Conservation (phyloP, 2,113 vertebrate species). For the Bujurquina vittata region DNA sequence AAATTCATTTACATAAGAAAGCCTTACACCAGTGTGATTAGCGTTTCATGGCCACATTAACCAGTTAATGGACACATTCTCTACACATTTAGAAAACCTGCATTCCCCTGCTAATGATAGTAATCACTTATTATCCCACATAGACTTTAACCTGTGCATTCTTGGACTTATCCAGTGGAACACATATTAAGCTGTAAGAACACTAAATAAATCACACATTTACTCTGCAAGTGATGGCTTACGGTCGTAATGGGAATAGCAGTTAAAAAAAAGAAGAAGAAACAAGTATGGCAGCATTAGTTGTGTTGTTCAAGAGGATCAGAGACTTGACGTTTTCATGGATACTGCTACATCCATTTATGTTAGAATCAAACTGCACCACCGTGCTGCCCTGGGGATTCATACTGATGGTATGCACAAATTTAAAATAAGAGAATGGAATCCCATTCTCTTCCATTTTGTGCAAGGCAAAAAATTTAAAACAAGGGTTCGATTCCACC, state of each 20-base stretch:
- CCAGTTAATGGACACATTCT: slow-evolving; percentile 53
- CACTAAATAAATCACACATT: slow-evolving; percentile 9
- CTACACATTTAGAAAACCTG: slow-evolving; percentile 33
- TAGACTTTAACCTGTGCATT: background rate
- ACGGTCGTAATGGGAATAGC: background rate
- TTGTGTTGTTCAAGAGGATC: background rate
- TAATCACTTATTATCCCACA: background rate
- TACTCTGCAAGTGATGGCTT: background rate
- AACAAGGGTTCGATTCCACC: too few relatives aligned
- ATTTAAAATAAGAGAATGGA: background rate
- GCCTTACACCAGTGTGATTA: slow-evolving; percentile 43
- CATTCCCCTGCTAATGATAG: slow-evolving; percentile 21
- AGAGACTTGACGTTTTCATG: background rate
- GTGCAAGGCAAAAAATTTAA: too few relatives aligned
- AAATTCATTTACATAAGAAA: slow-evolving; percentile 58
- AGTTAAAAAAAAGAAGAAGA: background rate
- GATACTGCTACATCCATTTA: background rate
- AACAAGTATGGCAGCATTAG: background rate
- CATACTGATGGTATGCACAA: background rate
- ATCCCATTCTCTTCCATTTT: too few relatives aligned
- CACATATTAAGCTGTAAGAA: background rate
- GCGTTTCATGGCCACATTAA: slow-evolving; percentile 60
- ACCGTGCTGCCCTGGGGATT: too few relatives aligned
- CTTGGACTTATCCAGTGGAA: slow-evolving; percentile 1
- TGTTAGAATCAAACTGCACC: background rate